Evolutionary conservation across 2,113 vertebrate species (phyloP), one percentile per base, ranked within the genome.

Genomic region (zebrafish (Danio rerio)): DNA sequence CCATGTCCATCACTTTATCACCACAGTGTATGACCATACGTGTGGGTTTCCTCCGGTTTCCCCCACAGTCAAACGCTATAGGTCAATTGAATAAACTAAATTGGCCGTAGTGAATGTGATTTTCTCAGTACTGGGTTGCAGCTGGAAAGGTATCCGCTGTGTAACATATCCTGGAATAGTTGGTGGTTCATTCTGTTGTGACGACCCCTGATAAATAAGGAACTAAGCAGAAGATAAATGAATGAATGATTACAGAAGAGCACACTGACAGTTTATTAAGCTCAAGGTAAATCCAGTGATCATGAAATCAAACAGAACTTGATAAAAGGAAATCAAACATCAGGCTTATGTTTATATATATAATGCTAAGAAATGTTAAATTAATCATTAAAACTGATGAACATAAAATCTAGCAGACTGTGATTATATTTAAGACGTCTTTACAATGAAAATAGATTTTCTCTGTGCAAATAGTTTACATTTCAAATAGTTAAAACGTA

Each of bases 391-490:
- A 61, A 77, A 76, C 11, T 16, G 6, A 43, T n/a, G 6, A 43
- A 31, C 47, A 18, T 47, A 45, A 63, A 55, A 73, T 56, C 71
- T 42, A 43, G 2, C 50, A 77, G 58, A 77, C 20, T 62, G 1
- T 43, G 18, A 21, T 61, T 71, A 59, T 11, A 76, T 59, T 61
- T 15, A 68, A 62, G 8, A 79, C 78, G 63, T 74, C 69, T 82
- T 18, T 61, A 65, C 45, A 82, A 43, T 18, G 50, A 77, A 86
- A 72, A 77, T 63, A 78, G 31, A 66, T 18, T 58, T 73, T 65
- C 12, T 86, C 45, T 85, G 87, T 88, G 81, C 82, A 87, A 86
- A 87, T 80, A 8, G 13, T 73, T 77, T 82, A 77, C 43, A 80
- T 79, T 49, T 83, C n/a, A 68, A 70, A 58, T 13, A 79, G 18